Evolutionary conservation across 2,113 vertebrate genomes (phyloP).

Genomic region (Rhabdornis inornatus): DNA sequence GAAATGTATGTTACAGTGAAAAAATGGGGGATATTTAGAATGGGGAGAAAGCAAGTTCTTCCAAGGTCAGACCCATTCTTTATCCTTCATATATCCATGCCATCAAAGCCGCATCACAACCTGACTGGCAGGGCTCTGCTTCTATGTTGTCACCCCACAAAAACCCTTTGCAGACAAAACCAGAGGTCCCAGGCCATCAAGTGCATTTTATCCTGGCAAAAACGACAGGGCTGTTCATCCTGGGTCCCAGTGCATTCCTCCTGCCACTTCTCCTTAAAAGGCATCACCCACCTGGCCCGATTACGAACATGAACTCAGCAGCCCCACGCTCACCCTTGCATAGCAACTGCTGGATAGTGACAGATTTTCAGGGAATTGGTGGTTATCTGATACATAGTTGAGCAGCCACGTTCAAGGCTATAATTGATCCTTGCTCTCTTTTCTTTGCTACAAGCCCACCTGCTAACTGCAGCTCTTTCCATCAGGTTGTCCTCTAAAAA

Average conservation of each 20-base stretch:
- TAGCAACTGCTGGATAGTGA: constrained; percentile 68
- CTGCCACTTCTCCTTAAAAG: constrained; percentile 57
- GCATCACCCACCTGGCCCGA: constrained; percentile 60
- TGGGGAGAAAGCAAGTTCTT: background rate
- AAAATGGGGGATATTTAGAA: background rate
- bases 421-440: constrained; percentile 65
- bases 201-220: background rate
- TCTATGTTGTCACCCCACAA: background rate
- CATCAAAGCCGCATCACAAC: background rate
- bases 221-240: background rate
- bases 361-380: constrained; percentile 71
- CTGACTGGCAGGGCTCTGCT: background rate
- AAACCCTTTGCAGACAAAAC: background rate
- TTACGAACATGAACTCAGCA: background rate
- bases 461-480: constrained; percentile 67
- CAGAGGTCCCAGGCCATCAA: background rate
- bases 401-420: constrained; percentile 66
- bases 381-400: constrained; percentile 69
- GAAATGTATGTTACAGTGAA: background rate
- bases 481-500: constrained; percentile 65
- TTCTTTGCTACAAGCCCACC: constrained; percentile 62
- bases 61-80: background rate
- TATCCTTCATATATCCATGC: background rate
- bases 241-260: background rate
- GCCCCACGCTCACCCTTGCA: constrained; percentile 11